Conservation (phyloP, 2,888 invertebrate genomes). For the Elgonia sp. region DNA sequence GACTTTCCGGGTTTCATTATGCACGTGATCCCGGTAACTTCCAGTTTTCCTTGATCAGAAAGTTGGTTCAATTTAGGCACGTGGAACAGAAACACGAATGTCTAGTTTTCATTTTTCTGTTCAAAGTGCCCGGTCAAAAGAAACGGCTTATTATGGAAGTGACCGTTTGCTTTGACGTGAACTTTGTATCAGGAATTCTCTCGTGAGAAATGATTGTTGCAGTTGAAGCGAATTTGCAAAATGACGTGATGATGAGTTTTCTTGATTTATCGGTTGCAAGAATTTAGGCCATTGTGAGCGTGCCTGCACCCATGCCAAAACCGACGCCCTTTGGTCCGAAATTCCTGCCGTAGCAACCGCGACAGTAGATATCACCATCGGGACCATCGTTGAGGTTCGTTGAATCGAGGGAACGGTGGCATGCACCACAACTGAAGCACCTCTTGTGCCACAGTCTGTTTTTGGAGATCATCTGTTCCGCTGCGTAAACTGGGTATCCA, state of each 20-base stretch:
- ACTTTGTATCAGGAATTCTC: conserved; percentile 17
- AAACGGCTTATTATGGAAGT: background rate
- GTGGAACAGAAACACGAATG: background rate
- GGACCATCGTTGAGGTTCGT: conserved; percentile 97
- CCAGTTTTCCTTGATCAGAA: conserved; percentile 32
- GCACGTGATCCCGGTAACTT: conserved; percentile 16
- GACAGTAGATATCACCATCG: conserved; percentile 98
- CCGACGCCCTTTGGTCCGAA: conserved; percentile 96
- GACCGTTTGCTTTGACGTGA: conserved; percentile 24
- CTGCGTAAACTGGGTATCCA: conserved; percentile 97
- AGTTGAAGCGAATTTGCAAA: conserved; percentile 40
- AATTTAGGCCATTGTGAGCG: conserved; percentile 94
- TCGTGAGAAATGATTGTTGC: conserved; percentile 19
- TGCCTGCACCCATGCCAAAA: conserved; percentile 96
- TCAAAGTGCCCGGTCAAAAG: conserved; percentile 1
- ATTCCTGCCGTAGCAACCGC: conserved; percentile 95
- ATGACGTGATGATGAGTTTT: conserved; percentile 55
- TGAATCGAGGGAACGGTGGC: conserved; percentile 95
- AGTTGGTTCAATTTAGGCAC: background rate
- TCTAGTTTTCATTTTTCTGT: background rate
- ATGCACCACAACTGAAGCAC: conserved; percentile 97
- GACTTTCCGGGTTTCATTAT: conserved; percentile 5
- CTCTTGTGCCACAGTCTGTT: conserved; percentile 99
- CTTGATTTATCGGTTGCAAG: conserved; percentile 5
- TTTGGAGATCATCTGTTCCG: conserved; percentile 98